Base-by-base conservation (phyloP, 1,140 invertebrate genomes). In the Drosophila tani region DNA sequence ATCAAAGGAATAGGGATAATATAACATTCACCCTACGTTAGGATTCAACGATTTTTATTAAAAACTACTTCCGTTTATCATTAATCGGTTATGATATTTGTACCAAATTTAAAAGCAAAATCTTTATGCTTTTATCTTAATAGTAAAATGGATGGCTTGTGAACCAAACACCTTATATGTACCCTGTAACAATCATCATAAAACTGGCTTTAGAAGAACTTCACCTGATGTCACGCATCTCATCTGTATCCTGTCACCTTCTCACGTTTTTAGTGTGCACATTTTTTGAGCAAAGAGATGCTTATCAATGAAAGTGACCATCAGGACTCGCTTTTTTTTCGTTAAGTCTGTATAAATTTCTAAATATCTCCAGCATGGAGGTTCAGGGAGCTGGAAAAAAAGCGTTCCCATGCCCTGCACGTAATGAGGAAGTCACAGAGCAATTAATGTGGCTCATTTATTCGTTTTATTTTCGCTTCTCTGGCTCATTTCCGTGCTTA, bases 361-460 rank as follows among this genome's bases (percentile, higher is more conserved):
- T 35, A 43, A 27, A 71, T 47, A 58, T 46, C 50, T 32, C 8
- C 15, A 47, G 32, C 35, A 14, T 56, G n/a, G 32, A 2, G 15
- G 21, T 27, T 50, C 29, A 12, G 14, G 51, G 21, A 69, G 62
- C 7, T 35, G 29, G 17, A n/a, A 62, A 50, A 50, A 71, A 43
- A 47, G 47, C 19, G 27, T 65, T 64, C 50, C 29, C 46, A 79
- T 56, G 59, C 82, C 45, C 47, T 19, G 65, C 78, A 85, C 82
- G 82, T 86, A 81, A 75, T 75, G 58, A 75, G 84, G 43, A 87
- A 88, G 81, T 81, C 77, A 74, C 68, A 75, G 21, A 70, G 70
- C 74, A 88, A 84, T 90, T 88, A 88, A 90, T 79, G 70, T 71
- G 71, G 71, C 63, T 49, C 58, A 70, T 73, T 71, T 64, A 83